Conservation (phyloP, 2,888 invertebrate genomes). For the Girardia tigrina region DNA sequence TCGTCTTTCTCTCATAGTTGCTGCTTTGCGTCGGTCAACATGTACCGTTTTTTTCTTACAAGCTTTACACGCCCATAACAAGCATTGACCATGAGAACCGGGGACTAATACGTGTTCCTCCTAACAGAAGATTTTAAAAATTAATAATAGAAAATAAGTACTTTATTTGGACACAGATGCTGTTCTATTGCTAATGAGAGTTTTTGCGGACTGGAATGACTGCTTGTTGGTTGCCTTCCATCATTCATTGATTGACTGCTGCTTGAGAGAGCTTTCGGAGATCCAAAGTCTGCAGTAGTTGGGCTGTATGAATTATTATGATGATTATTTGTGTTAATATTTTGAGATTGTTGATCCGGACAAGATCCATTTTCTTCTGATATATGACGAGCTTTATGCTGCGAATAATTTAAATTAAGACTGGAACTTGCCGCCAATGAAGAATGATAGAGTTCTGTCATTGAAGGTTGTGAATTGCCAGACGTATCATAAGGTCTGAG, state of each 20-base stretch:
- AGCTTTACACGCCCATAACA: slow-evolving; percentile 91
- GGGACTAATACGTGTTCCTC: slow-evolving; percentile 53
- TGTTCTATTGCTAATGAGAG: not conserved
- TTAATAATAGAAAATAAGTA: not conserved
- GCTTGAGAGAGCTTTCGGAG: not conserved
- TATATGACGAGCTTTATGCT: slow-evolving; percentile 1
- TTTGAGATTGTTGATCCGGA: not conserved
- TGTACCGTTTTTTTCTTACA: slow-evolving; percentile 78
- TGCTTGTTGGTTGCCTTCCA: not conserved
- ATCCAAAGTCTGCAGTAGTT: not conserved
- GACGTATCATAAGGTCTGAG: not conserved
- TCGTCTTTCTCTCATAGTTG: slow-evolving; percentile 79
- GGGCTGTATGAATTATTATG: slow-evolving; percentile 11
- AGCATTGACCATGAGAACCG: slow-evolving; percentile 55
- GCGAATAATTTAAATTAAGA: slow-evolving; percentile 9
- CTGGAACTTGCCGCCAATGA: slow-evolving; percentile 1
- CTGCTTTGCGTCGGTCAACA: slow-evolving; percentile 86
- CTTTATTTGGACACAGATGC: slow-evolving; percentile 23
- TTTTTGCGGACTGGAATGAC: slow-evolving; percentile 10
- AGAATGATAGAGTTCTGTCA: not conserved
- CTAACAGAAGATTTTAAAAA: not conserved
- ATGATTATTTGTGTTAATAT: not conserved
- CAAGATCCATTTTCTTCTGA: slow-evolving; percentile 14
- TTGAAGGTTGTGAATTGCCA: not conserved
- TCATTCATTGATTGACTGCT: slow-evolving; percentile 23